Conservation (phyloP, 2,888 invertebrate species). For the Heterodera filipjevi region DNA sequence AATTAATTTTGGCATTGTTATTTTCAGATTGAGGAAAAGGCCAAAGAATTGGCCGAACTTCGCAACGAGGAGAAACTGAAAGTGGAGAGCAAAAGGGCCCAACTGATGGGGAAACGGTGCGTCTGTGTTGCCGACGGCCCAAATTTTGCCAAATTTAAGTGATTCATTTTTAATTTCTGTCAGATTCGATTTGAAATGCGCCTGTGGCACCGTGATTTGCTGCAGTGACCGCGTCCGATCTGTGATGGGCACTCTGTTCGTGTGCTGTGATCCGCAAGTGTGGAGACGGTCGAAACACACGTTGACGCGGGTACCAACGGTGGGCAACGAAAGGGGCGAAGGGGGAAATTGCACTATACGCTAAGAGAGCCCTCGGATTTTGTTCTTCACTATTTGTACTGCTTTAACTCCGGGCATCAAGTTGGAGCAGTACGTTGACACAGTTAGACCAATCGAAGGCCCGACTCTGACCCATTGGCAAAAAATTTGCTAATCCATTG, state of each 20-base stretch:
- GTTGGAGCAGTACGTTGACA: too few relatives aligned
- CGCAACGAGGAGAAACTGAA: slow-evolving; percentile 6
- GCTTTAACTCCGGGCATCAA: too few relatives aligned
- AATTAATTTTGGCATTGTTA: background rate
- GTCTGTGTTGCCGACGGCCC: background rate
- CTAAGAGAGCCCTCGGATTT: too few relatives aligned
- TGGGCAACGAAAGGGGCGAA: too few relatives aligned
- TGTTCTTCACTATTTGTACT: too few relatives aligned
- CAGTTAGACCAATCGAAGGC: too few relatives aligned
- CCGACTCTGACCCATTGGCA: too few relatives aligned
- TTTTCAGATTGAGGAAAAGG: slow-evolving; percentile 1
- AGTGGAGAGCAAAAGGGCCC: background rate
- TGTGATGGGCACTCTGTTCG: slow-evolving; percentile 34
- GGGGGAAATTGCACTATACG: too few relatives aligned
- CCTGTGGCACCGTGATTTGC: slow-evolving; percentile 36
- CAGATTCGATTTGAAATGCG: slow-evolving; percentile 30
- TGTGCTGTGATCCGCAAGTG: slow-evolving; percentile 37
- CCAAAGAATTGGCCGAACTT: slow-evolving; percentile 1
- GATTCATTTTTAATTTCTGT: slow-evolving; percentile 6
- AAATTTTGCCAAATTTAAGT: slow-evolving; percentile 7
- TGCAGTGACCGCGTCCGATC: slow-evolving; percentile 37
- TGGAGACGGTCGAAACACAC: slow-evolving; percentile 33
- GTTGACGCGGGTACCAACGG: slow-evolving; percentile 27
- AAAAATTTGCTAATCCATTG: too few relatives aligned
- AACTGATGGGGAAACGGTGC: slow-evolving; percentile 13